Conservation (phyloP, 2,888 invertebrate genomes). For the Heterodera filipjevi region DNA sequence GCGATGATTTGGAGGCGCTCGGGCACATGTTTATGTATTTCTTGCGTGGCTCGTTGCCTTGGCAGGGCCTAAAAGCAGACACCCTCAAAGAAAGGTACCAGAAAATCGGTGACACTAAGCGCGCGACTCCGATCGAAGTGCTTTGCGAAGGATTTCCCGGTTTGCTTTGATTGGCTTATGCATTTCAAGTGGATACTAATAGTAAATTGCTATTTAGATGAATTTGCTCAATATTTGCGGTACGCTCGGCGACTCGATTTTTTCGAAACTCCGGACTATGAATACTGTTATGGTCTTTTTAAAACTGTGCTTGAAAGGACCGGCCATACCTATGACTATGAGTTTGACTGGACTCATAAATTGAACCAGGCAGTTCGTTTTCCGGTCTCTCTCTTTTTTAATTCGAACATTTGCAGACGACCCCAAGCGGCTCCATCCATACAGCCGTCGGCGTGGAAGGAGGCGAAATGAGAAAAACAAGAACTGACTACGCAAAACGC, state of each 20-base stretch:
- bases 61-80: conserved; percentile 99
- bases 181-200: not conserved
- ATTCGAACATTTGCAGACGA: too few relatives aligned
- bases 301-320: conserved; percentile 62
- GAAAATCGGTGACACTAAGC: conserved; percentile 99
- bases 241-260: conserved; percentile 96
- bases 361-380: conserved; percentile 58
- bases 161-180: conserved; percentile 56
- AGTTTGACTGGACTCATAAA: conserved; percentile 65
- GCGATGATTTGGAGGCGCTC: conserved; percentile 97
- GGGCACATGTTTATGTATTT: conserved; percentile 99
- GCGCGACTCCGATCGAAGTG: conserved; percentile 96
- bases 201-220: conserved; percentile 72
- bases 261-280: conserved; percentile 99
- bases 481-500: conserved; percentile 33
- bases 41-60: conserved; percentile 96
- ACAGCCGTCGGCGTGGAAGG: conserved; percentile 44
- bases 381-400: too few relatives aligned
- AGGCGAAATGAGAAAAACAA: conserved; percentile 30
- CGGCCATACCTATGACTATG: conserved; percentile 64
- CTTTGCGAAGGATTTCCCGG: conserved; percentile 75
- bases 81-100: conserved; percentile 98
- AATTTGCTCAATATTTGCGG: conserved; percentile 94
- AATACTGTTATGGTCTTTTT: conserved; percentile 73
- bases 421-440: conserved; percentile 63